Base-by-base conservation (phyloP, 2,113 vertebrate species). In the Phainopepla nitens region DNA sequence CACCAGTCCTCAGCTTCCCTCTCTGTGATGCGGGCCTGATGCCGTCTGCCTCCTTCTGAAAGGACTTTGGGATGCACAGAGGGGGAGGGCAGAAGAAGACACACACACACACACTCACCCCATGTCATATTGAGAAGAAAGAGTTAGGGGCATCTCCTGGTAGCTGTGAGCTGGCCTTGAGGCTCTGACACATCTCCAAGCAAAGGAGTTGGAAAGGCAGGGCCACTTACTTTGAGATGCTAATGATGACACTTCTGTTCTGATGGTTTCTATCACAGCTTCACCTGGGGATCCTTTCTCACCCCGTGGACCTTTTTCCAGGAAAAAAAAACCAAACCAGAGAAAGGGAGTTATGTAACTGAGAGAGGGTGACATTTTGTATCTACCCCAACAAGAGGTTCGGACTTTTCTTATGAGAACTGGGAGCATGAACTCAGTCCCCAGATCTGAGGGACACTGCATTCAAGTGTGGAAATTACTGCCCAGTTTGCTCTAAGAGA, bases 201-300 rank as follows among this genome's bases (percentile, higher is more conserved):
- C 3, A 50, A 68, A 57, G 57, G 49, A 82, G 2, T 33, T 28
- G 20, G 49, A 90, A 90, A 77, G 56, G 24, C 58, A 87, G 39
- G 11, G 10, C 17, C 64, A 62, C 89, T 89, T 95, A 97, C 97
- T 96, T 87, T 95, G 95, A 80, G 95, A 77, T 27, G 94, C 18
- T 60, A 95, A 80, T 16, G 95, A 88, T 88, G 89, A 96, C n/a
- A 90, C 92, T 72, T 98, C 45, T 27, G 84, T 96, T 84, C 91
- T 97, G 85, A 96, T 91, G 23, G 92, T 98, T 80, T 93, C 95
- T 60, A 96, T 24, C 53, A 97, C 23, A 2, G 98, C 95, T 90
- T 98, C 98, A 4, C 98, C 98, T 66, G 97, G 91, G 3, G 98
- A 97, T 68, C 99, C 99, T 44, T 94, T 98, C 81, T 97, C 98